Evolutionary conservation across 2,113 vertebrate genomes (phyloP).

Genomic region (Rana temporaria): DNA sequence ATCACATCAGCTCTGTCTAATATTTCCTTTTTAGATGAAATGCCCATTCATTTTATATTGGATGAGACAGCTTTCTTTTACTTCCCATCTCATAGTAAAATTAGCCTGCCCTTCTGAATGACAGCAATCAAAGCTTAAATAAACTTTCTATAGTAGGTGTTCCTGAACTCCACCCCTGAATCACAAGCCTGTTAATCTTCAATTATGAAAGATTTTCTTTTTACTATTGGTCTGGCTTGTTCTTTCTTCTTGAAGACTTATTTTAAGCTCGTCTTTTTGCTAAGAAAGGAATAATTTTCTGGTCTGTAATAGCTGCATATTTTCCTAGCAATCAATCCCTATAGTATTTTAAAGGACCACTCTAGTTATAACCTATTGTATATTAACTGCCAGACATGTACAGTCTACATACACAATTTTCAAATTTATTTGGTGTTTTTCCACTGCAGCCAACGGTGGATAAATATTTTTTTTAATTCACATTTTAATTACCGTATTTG

Average conservation of each 20-base stretch:
- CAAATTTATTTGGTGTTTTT: too few species aligned
- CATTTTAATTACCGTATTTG: too few species aligned
- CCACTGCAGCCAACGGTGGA: too few species aligned
- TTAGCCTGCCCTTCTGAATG: constrained; percentile 16
- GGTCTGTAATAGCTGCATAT: too few species aligned
- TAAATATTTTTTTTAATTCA: too few species aligned
- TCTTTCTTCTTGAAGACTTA: not conserved
- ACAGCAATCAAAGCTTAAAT: constrained; percentile 30
- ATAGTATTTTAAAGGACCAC: too few species aligned
- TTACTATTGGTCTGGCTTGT: not conserved
- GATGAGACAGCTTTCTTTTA: constrained; percentile 26
- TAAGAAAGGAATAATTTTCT: too few species aligned
- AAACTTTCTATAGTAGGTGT: not conserved
- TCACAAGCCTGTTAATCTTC: not conserved
- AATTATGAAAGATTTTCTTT: not conserved
- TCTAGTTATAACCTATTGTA: too few species aligned
- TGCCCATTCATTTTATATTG: constrained; percentile 38
- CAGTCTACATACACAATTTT: too few species aligned
- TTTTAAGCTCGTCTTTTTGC: not conserved
- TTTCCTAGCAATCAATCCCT: too few species aligned
- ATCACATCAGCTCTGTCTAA: constrained; percentile 28
- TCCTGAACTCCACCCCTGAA: constrained; percentile 6
- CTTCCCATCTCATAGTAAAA: not conserved
- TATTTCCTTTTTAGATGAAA: constrained; percentile 39
- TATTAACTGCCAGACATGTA: too few species aligned